These are phyloP conservation scores for Neomorphus geoffroyi DNA, from an alignment of 2,797 vertebrate species.

Conservation along the genomic window DNA sequence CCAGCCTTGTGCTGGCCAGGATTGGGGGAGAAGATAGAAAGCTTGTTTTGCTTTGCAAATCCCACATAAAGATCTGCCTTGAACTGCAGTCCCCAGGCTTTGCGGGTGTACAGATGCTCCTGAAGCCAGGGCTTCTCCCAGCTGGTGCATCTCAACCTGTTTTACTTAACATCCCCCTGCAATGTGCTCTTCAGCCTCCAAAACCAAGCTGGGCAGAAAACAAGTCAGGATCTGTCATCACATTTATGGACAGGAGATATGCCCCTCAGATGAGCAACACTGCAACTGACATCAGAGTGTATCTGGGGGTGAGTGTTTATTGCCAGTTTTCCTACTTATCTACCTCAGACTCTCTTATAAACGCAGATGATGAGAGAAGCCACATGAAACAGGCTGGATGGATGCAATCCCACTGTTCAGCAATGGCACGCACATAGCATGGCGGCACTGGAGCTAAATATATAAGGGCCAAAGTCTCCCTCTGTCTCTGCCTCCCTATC, in stretches of 20 bases:
- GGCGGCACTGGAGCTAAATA: conserved; percentile 46
- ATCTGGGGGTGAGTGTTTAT: background rate
- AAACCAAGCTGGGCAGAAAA: background rate
- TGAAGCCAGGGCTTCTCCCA: background rate
- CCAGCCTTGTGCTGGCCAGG: background rate
- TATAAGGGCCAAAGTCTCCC: conserved; percentile 27
- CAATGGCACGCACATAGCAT: background rate
- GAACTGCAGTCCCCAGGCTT: background rate
- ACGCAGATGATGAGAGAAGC: background rate
- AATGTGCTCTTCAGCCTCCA: background rate
- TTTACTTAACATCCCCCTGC: accelerated
- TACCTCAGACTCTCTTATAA: background rate
- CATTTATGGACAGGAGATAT: background rate
- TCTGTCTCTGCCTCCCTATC: conserved; percentile 24
- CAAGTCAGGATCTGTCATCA: background rate
- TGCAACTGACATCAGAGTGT: background rate
- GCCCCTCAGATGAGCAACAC: accelerated
- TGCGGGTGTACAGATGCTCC: background rate
- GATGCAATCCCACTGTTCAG: background rate
- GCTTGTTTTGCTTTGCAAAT: background rate
- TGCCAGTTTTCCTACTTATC: conserved; percentile 10
- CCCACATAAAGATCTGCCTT: background rate
- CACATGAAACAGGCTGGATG: background rate
- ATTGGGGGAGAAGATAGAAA: background rate
- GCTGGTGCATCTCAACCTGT: background rate